phyloP scores from a whole-genome alignment of 1,140 invertebrate genomes.

The Diabrotica virgifera region DNA sequence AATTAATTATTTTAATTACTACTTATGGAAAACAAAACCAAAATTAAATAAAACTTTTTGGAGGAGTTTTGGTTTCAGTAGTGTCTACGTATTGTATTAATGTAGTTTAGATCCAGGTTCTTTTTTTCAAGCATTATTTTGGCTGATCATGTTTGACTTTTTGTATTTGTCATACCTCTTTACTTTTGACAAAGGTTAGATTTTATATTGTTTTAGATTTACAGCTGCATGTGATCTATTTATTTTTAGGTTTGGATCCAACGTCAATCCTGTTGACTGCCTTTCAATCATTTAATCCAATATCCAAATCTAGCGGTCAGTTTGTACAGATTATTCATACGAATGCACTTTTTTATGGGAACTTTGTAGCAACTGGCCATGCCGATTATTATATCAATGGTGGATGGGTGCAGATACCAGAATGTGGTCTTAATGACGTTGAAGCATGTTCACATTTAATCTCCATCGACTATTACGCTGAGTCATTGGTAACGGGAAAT shows the following conservation, averaged over 20 bases:
- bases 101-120: too few relatives aligned
- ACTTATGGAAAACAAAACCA: too few relatives aligned
- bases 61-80: too few relatives aligned
- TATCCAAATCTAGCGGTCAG: not conserved
- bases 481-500: conserved; percentile 1
- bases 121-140: too few relatives aligned
- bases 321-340: conserved; percentile 11
- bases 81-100: too few relatives aligned
- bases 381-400: conserved; percentile 10
- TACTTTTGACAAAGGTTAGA: too few relatives aligned
- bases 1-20: too few relatives aligned
- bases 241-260: conserved; percentile 8
- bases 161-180: too few relatives aligned
- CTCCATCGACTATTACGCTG: not conserved
- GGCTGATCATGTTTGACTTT: too few relatives aligned
- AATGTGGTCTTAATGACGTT: not conserved
- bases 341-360: not conserved
- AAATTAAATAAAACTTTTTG: too few relatives aligned
- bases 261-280: not conserved
- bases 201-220: too few relatives aligned
- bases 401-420: not conserved
- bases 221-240: too few relatives aligned
- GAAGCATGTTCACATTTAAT: not conserved
- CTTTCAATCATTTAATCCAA: not conserved
- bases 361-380: not conserved